Evolutionary conservation across 2,888 invertebrate species (phyloP), one percentile per base, ranked within the genome.

Genomic region (Cerastoderma edule): DNA sequence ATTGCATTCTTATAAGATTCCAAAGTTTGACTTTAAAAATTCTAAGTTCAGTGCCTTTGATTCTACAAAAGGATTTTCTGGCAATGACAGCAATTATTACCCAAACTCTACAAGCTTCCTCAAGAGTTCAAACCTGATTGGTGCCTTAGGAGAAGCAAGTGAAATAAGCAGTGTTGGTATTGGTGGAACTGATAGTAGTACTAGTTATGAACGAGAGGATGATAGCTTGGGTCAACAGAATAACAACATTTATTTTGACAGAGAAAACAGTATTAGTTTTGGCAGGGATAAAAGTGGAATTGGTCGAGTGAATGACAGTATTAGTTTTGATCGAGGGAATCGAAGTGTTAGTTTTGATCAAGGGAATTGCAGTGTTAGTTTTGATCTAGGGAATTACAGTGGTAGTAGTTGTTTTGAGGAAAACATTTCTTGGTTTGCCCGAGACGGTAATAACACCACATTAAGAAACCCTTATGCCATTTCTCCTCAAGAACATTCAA

Each of bases 1-100:
- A 4, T 16, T 24, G 19, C 27, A 22, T 2, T 19, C 19, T 5
- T 39, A 60, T 39, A 39, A 39, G n/a, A 60, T 39, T 35, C 39
- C 60, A 35, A 39, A 60, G 24, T 60, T 60, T 24, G 60, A 60
- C 22, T 60, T 60, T 32, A 60, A 24, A 24, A n/a, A 0, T 6
- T 19, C 60, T 22, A 35, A 4, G 2, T 39, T 2, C 10, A 22
- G 2, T 2, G 2, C n/a, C 24, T 33, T n/a, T n/a, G 39, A 16
- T 16, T 10, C 39, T 3, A 6, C 35, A 4, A 13, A 13, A 39
- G 39, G 22, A 10, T 39, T 60, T n/a, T 22, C 10, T 50, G 22
- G 19, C 19, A 39, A 24, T 24, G 33, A 60, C n/a, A 60, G 27
- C 27, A 19, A 16, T 13, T 60, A 24, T 5, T 60, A 22, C 24